These are phyloP conservation scores for Hycleus cichorii DNA, from an alignment of 1,140 invertebrate genomes.

Conservation along the genomic window DNA sequence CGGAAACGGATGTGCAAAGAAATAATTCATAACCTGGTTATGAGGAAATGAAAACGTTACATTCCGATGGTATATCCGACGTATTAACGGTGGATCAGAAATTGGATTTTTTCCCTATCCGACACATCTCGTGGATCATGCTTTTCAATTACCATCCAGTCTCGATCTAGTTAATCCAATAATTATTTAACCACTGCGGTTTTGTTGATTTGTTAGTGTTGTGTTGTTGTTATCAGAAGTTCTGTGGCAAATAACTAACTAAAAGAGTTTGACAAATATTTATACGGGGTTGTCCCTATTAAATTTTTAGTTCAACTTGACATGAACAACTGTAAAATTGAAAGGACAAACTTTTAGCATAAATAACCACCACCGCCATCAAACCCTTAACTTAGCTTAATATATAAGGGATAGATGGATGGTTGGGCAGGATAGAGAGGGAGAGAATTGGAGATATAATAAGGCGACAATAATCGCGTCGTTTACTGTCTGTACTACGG, in stretches of 20 bases:
- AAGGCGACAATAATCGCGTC: constrained; percentile 14
- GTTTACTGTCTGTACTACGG: constrained; percentile 13
- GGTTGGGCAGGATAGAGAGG: background rate
- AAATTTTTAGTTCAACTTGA: constrained; percentile 12
- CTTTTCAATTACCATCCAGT: too few species aligned
- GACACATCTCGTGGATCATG: too few species aligned
- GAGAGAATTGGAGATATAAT: background rate
- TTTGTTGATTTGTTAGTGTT: too few species aligned
- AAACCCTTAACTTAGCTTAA: constrained; percentile 10
- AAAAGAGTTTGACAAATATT: constrained; percentile 2
- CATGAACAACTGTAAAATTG: constrained; percentile 21
- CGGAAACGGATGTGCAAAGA: constrained; percentile 19
- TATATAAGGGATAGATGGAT: constrained; percentile 5
- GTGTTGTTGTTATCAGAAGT: too few species aligned
- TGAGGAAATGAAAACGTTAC: constrained; percentile 21
- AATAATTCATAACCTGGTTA: constrained; percentile 21
- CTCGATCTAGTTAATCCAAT: too few species aligned
- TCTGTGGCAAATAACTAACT: too few species aligned
- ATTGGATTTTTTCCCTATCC: too few species aligned
- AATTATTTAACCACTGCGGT: too few species aligned
- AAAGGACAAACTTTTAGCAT: constrained; percentile 19
- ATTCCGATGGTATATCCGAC: constrained; percentile 1
- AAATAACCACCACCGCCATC: constrained; percentile 14
- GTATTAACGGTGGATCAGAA: background rate
- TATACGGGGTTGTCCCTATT: constrained; percentile 12